Conservation (phyloP, 2,113 vertebrate genomes). For the Lagopus muta region DNA sequence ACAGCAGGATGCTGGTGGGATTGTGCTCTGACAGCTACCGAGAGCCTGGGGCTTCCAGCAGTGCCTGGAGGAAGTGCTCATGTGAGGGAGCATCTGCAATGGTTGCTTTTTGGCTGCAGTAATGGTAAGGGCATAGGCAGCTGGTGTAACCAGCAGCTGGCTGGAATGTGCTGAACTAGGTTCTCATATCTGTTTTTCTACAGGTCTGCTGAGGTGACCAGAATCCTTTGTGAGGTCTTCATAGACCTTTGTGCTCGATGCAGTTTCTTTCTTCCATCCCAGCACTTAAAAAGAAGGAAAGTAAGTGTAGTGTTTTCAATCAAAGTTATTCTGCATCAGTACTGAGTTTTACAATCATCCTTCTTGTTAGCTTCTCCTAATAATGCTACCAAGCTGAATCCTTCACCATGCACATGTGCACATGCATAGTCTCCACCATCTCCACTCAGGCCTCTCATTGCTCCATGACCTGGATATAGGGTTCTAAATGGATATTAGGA, state of each 20-base stretch:
- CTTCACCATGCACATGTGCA: background rate
- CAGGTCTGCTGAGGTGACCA: rapidly evolving
- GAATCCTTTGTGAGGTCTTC: background rate
- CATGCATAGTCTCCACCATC: rapidly evolving
- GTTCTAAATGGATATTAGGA: no score
- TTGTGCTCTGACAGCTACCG: rapidly evolving
- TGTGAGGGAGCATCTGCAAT: background rate
- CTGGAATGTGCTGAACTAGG: rapidly evolving
- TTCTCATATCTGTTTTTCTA: rapidly evolving
- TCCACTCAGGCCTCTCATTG: background rate
- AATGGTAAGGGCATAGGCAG: background rate
- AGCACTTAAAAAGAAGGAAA: background rate
- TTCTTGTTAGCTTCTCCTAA: background rate
- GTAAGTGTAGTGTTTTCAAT: background rate
- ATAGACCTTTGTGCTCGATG: background rate
- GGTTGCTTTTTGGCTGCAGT: background rate
- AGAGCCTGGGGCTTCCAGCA: background rate
- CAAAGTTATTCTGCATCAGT: rapidly evolving
- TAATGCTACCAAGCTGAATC: background rate
- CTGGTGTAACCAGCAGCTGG: background rate
- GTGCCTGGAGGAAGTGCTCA: background rate
- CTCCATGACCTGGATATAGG: background rate
- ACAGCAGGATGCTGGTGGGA: background rate
- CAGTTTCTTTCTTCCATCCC: background rate
- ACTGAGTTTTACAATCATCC: background rate